Base-by-base conservation (phyloP, 2,113 vertebrate genomes). In the Lophochroa leadbeateri region DNA sequence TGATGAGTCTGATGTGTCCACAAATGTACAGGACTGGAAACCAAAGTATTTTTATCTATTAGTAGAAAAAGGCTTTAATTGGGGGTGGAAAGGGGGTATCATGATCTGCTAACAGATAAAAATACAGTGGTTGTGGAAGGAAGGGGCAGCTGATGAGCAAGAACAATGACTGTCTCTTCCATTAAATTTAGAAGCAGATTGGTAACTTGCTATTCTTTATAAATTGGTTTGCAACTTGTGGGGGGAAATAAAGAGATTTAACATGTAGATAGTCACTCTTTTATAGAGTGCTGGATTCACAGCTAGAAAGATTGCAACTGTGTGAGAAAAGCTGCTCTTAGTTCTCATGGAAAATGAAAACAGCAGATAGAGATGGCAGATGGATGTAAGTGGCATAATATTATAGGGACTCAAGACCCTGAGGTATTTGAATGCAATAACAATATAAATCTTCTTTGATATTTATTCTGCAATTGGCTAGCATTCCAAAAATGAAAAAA, bases 311-410 rank as follows among this genome's bases (percentile, higher is more conserved):
- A 71, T 84, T 68, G 70, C 77, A 97, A 58, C 80, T 91, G 58
- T 63, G 9, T 71, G 58, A 68, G 76, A 49, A 60, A 11, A 43
- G 35, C 52, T 91, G 50, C 39, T 95, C 7, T 91, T 82, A 72
- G 41, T 65, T 79, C 82, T 74, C 50, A 94, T 79, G 20, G 67
- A 86, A 81, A 69, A 79, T 77, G 31, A 83, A 96, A 97, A 96
- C 58, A 87, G 75, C 53, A 88, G 67, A 71, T 67, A 86, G 83
- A 84, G 68, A 89, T 58, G 50, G 64, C 82, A 88, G 77, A 93
- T 27, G 14, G 64, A 91, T 81, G 53, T n/a, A 96, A 89, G 58
- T 70, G 47, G 49, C 33, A 47, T 50, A 29, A 43, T 92, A 71
- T 57, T 83, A 91, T 84, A 88, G 70, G 37, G 75, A n/a, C 21